Conservation (phyloP, 2,888 invertebrate genomes). For the Leucoma salicis region DNA sequence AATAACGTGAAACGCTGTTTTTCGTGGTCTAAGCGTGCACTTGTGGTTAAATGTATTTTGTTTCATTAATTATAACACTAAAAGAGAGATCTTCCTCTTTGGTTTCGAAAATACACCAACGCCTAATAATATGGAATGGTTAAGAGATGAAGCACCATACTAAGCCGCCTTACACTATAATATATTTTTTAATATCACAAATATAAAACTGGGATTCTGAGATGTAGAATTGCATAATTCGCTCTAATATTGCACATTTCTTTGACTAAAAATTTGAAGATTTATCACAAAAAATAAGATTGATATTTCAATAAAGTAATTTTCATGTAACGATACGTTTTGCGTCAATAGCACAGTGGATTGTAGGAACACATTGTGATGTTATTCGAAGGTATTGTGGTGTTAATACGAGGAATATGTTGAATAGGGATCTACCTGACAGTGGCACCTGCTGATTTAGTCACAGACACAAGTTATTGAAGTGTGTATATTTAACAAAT, state of each 20-base stretch:
- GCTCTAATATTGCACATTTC: conserved; percentile 35
- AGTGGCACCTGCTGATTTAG: conserved; percentile 62
- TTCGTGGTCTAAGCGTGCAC: conserved; percentile 34
- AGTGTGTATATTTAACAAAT: conserved; percentile 41
- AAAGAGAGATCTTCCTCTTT: too few relatives aligned
- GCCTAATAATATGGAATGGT: too few relatives aligned
- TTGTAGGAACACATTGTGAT: conserved; percentile 31
- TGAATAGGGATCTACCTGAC: conserved; percentile 70
- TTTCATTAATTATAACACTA: too few relatives aligned
- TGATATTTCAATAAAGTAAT: conserved; percentile 19
- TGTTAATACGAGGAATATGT: conserved; percentile 55
- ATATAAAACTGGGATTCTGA: too few relatives aligned
- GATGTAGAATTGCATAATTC: conserved; percentile 54
- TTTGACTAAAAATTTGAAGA: not conserved
- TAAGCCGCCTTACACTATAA: too few relatives aligned
- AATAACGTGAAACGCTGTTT: conserved; percentile 45
- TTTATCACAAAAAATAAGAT: conserved; percentile 13
- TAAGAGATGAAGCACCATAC: too few relatives aligned
- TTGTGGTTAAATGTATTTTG: conserved; percentile 22
- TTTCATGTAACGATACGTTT: conserved; percentile 14
- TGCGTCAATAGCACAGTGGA: conserved; percentile 37
- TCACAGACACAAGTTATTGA: conserved; percentile 11
- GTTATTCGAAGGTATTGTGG: conserved; percentile 50
- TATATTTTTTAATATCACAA: too few relatives aligned
- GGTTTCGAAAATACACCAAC: too few relatives aligned